phyloP scores from a whole-genome alignment of 2,797 vertebrate genomes.

The Vespertilio murinus region DNA sequence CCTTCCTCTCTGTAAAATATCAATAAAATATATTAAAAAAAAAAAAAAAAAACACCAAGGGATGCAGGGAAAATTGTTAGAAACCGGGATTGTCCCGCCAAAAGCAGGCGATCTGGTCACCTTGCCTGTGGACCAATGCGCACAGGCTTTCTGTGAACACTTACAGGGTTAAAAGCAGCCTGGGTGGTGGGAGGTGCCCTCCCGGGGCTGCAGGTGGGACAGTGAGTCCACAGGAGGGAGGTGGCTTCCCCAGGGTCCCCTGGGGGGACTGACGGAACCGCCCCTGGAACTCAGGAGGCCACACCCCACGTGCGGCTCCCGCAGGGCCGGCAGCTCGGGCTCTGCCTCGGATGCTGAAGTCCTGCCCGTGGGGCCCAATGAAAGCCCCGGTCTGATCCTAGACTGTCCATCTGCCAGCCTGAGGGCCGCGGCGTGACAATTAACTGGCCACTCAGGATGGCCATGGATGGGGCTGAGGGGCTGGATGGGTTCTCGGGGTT shows the following conservation, averaged over 20 bases:
- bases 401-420: not conserved
- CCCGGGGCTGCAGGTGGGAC: not conserved
- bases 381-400: too few species aligned
- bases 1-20: too few species aligned
- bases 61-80: too few species aligned
- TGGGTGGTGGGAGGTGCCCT: not conserved
- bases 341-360: not conserved
- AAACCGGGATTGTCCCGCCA: too few species aligned
- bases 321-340: not conserved
- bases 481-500: not conserved
- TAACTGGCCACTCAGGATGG: not conserved
- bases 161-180: not conserved
- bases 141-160: not conserved
- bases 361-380: not conserved
- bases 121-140: accelerated
- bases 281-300: not conserved
- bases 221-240: not conserved
- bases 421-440: not conserved
- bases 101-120: too few species aligned
- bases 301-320: accelerated
- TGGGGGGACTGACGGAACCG: not conserved
- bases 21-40: too few species aligned
- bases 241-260: not conserved
- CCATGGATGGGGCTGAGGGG: not conserved
- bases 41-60: too few species aligned